Base-by-base conservation (phyloP, 2,888 invertebrate genomes). In the Ectobius pallidus region DNA sequence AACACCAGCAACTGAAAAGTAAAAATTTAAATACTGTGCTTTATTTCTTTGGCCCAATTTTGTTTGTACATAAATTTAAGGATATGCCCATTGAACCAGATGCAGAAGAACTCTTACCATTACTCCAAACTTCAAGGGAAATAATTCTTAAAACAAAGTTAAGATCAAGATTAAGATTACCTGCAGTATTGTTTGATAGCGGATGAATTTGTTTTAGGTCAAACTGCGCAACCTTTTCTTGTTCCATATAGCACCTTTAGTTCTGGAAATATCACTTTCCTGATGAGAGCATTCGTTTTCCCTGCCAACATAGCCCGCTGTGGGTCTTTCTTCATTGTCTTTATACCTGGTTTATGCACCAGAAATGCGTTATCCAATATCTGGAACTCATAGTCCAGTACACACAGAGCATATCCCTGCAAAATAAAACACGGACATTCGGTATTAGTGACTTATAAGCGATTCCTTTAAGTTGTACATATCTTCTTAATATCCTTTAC, bases 291-390 rank as follows among this genome's bases (percentile, higher is more conserved):
- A 80, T 92, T 92, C 78, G 95, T 95, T 80, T 92, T 91, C 49
- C 88, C 87, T 6, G 93, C 92, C 70, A 94, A 85, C 80, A 89
- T 86, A 67, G 93, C 92, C 69, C 95, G 86, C 77, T 91, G 91
- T 25, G 90, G 85, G 81, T 96, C 93, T 81, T 91, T 92, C 80
- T 90, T 91, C 83, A 91, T 90, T 69, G 91, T 86, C 82, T 96
- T 96, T 78, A 96, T 96, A 67, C 96, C 96, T 0, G 96, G 96
- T 78, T 94, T 93, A 84, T 96, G 96, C 68, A 93, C 93, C 73
- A 96, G 86, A 83, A 96, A 96, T n/a, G 94, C 95, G 83, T 96
- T 95, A 85, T 96, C 94, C 80, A 96, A 84, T 79, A 96, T 95
- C 83, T 95, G 91, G 82, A 96, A 96, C 81, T 96, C 95, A 83